Base-by-base conservation (phyloP, 2,113 vertebrate genomes). In the Elgaria multicarinata region DNA sequence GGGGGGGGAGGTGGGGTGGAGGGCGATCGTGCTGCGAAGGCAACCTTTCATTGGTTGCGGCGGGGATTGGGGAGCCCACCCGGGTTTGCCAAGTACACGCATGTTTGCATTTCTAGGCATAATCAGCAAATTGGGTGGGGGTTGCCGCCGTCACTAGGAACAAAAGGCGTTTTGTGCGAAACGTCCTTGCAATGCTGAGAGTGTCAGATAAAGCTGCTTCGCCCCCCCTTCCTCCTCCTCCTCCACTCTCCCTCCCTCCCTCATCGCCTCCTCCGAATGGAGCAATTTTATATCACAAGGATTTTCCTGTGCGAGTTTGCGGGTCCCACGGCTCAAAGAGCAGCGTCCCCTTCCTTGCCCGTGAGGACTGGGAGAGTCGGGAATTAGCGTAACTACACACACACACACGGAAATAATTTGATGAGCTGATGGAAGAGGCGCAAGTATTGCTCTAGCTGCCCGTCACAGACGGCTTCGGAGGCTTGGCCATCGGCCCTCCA, bases 121-220 rank as follows among this genome's bases (percentile, higher is more conserved):
- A 92, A 94, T 71, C 93, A 76, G 94, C 87, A 90, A 93, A 89
- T 81, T 83, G 93, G 84, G 87, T 83, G 86, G 20, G 69, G 31
- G 12, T 31, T 33, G 83, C 31, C 64, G 53, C 2, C 58, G 26
- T 42, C 66, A 55, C n/a, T 42, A n/a, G 85, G 78, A 93, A 95
- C 94, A 95, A 95, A 95, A 95, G 95, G 76, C 36, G 93, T 91
- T 94, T 94, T 95, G 91, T 94, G 92, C n/a, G 0, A 69, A n/a
- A 85, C 0, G 36, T 82, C 83, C 81, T 89, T 58, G 50, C 74
- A 18, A 89, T 72, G 74, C 14, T 50, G 18, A 83, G 85, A 36
- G 71, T n/a, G 72, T 71, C 62, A 81, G 91, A 95, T 89, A 88
- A 91, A 87, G 90, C 72, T 42, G 46, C 31, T 22, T 1, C 39